A percentile compares a stretch with the other conserved stretches of the same genome.
These are phyloP conservation scores for Halcyon senegalensis DNA, from an alignment of 2,113 vertebrate species.

Conservation along the genomic window DNA sequence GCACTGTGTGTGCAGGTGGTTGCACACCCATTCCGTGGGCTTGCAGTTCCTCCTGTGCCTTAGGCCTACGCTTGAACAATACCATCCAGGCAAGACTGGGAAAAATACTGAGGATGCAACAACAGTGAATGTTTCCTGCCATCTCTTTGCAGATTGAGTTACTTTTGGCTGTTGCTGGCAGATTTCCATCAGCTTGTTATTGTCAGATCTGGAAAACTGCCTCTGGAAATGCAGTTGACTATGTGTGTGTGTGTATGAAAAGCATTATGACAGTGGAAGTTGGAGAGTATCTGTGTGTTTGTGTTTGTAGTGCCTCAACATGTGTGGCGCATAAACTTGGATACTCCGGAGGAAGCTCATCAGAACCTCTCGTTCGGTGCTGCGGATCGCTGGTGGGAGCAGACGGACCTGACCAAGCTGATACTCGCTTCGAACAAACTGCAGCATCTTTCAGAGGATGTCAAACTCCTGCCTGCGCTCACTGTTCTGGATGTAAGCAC, in stretches of 20 bases:
- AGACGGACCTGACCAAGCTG: slow-evolving; percentile 91
- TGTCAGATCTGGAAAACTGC: not conserved
- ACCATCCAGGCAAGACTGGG: too few species aligned
- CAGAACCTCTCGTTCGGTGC: slow-evolving; percentile 83
- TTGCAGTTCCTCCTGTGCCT: too few species aligned
- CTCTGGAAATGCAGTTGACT: not conserved
- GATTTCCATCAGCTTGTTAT: not conserved
- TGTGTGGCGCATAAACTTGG: slow-evolving; percentile 91
- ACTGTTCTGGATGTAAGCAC: slow-evolving; percentile 87
- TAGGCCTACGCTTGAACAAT: accelerated
- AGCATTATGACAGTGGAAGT: accelerated
- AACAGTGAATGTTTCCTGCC: accelerated
- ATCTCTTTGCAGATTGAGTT: accelerated
- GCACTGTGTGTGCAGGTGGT: not conserved
- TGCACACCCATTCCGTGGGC: not conserved
- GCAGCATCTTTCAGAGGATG: slow-evolving; percentile 85
- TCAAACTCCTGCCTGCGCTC: slow-evolving; percentile 85
- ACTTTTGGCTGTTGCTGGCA: not conserved
- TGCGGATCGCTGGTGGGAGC: slow-evolving; percentile 95
- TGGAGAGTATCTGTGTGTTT: not conserved
- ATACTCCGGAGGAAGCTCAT: slow-evolving; percentile 86
- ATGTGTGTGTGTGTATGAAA: accelerated
- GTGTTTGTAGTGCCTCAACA: slow-evolving; percentile 83
- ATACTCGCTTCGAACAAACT: slow-evolving; percentile 93
- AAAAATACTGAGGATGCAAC: accelerated